Evolutionary conservation across 2,797 vertebrate species (phyloP), one percentile per base, ranked within the genome.

Genomic region (Arrhamphus sclerolepis): DNA sequence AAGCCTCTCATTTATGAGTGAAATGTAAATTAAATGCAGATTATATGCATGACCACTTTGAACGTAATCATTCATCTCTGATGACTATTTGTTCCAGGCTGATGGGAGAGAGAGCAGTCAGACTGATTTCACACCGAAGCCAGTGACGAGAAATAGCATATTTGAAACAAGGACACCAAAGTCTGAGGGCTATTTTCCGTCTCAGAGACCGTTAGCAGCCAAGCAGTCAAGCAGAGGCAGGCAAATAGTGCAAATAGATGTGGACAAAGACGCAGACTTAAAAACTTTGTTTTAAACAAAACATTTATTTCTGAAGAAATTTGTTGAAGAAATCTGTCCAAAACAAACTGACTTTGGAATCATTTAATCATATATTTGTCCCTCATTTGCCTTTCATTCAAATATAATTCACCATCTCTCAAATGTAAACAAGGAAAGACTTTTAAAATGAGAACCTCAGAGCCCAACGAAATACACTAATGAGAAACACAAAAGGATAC

Each of bases 81-180:
- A 85, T 78, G 79, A 69, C 56, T 72, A 54, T 83, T 77, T 77
- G 84, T 81, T 84, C 76, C 76, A 62, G 67, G 71, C 70, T 72
- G 66, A 41, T 3, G 13, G 57, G 21, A 51, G 21, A 53, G 51
- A 80, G 83, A 82, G 85, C 70, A 79, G 86, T 69, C 86, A 87
- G 67, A 75, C 63, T 49, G 57, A 89, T 89, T 88, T 89, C 86
- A 88, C 87, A 74, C 80, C 41, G 26, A 66, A 63, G 58, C 62
- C 26, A 17, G 56, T 80, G 81, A 88, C 77, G 77, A 72, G 65
- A 58, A 62, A 75, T 20, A 51, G 47, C 53, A 51, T 31, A 57
- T 59, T 61, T 70, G 67, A 56, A 71, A 72, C 46, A 63, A 80
- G 70, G 77, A 72, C 72, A 65, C 51, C 58, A 54, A 64, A 66